Conservation (phyloP, 2,797 vertebrate genomes). For the Danio jaintianensis region DNA sequence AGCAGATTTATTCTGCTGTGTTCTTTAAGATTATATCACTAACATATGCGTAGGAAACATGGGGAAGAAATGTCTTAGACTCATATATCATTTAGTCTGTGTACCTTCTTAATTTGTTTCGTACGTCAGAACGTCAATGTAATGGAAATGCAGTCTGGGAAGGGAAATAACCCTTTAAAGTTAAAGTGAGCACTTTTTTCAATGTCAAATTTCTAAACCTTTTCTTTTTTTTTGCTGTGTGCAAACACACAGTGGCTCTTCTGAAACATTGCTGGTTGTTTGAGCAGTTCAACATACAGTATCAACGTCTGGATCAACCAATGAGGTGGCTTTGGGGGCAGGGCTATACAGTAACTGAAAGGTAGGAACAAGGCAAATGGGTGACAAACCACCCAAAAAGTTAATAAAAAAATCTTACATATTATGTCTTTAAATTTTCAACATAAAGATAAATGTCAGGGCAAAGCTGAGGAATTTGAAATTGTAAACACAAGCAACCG, state of each 20-base stretch:
- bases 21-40: conserved; percentile 66
- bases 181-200: not conserved
- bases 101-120: conserved; percentile 34
- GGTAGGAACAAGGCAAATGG: not conserved
- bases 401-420: too few relatives aligned
- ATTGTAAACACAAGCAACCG: too few relatives aligned
- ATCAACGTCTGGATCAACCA: not conserved
- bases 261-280: not conserved
- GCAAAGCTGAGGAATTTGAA: too few relatives aligned
- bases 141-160: conserved; percentile 12
- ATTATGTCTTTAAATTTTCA: too few relatives aligned
- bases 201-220: not conserved
- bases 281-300: not conserved
- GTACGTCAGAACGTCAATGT: conserved; percentile 3
- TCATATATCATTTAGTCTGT: conserved; percentile 59
- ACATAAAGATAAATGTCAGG: too few relatives aligned
- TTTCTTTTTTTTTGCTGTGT: not conserved
- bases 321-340: not conserved
- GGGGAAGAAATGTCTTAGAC: conserved; percentile 22
- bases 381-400: too few relatives aligned
- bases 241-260: conserved; percentile 5
- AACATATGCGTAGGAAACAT: conserved; percentile 63
- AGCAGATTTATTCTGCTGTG: conserved; percentile 66
- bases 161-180: conserved; percentile 17
- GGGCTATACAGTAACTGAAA: not conserved